Conservation (phyloP, 2,888 invertebrate genomes). For the Eupithecia subumbrata region DNA sequence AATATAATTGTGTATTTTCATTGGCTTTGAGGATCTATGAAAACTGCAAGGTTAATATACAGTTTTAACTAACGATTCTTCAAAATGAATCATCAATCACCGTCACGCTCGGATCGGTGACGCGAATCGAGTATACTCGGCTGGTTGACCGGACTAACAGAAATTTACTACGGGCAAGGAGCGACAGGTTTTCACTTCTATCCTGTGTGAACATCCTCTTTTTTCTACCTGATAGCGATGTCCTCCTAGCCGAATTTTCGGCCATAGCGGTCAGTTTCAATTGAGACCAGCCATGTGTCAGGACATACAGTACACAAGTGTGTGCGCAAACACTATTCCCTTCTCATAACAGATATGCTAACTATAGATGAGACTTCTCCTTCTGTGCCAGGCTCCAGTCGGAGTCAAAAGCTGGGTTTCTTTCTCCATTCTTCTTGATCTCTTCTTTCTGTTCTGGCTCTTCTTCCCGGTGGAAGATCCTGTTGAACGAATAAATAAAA, state of each 20-base stretch:
- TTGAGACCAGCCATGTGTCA: not conserved
- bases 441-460: constrained; percentile 43
- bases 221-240: not conserved
- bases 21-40: too few relatives aligned
- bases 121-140: not conserved
- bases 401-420: constrained; percentile 37
- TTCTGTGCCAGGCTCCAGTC: constrained; percentile 62
- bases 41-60: too few relatives aligned
- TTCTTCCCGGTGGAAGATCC: constrained; percentile 62
- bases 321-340: not conserved
- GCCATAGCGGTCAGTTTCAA: not conserved
- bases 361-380: constrained; percentile 60
- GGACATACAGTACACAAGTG: not conserved
- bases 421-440: constrained; percentile 25
- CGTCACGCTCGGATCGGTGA: not conserved
- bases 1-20: too few relatives aligned
- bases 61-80: too few relatives aligned
- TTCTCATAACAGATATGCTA: not conserved
- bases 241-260: not conserved
- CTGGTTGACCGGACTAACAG: not conserved
- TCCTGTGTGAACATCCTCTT: not conserved
- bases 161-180: not conserved
- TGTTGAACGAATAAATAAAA: constrained; percentile 58
- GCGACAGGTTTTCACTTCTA: not conserved
- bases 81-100: not conserved